Percentiles rank a stretch among this genome's conserved stretches.
phyloP scores from a whole-genome alignment of 2,797 vertebrate species.

The Parambassis ranga region DNA sequence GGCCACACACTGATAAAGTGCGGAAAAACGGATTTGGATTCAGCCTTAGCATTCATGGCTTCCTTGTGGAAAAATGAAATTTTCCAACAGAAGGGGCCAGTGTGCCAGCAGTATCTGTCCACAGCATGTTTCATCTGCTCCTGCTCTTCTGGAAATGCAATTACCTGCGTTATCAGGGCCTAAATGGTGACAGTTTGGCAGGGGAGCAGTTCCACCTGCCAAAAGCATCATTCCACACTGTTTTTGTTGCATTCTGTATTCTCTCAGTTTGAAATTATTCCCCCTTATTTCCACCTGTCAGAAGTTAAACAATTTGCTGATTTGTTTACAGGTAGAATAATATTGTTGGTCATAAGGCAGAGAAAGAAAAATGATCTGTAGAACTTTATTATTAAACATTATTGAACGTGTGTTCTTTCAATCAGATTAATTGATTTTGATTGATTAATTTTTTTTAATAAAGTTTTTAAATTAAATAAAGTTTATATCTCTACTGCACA shows the following conservation, averaged over 20 bases:
- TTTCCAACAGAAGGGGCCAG: slow-evolving; percentile 91
- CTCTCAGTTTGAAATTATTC: slow-evolving; percentile 56
- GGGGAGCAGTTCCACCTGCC: slow-evolving; percentile 80
- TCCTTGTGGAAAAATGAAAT: slow-evolving; percentile 94
- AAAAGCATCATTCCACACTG: slow-evolving; percentile 68
- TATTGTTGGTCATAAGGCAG: neutral
- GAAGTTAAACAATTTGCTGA: slow-evolving; percentile 46
- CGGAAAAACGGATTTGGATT: slow-evolving; percentile 90
- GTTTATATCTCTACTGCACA: slow-evolving; percentile 27
- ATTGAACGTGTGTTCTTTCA: no score
- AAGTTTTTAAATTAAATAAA: no score
- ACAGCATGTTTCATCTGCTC: slow-evolving; percentile 89
- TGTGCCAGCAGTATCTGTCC: slow-evolving; percentile 90
- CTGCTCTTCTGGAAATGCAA: slow-evolving; percentile 90
- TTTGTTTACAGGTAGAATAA: slow-evolving; percentile 42
- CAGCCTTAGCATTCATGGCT: slow-evolving; percentile 90
- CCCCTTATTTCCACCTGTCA: slow-evolving; percentile 53
- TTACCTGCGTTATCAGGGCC: slow-evolving; percentile 89
- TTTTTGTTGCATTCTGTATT: slow-evolving; percentile 62
- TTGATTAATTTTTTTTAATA: neutral
- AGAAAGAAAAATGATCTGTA: neutral
- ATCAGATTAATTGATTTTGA: neutral
- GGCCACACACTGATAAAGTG: slow-evolving; percentile 91
- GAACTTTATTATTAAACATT: neutral
- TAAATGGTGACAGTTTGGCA: slow-evolving; percentile 88